Percentiles rank a stretch among this genome's conserved stretches.
Evolutionary conservation across 2,797 vertebrate genomes (phyloP).

Genomic region (Silurus aristotelis): DNA sequence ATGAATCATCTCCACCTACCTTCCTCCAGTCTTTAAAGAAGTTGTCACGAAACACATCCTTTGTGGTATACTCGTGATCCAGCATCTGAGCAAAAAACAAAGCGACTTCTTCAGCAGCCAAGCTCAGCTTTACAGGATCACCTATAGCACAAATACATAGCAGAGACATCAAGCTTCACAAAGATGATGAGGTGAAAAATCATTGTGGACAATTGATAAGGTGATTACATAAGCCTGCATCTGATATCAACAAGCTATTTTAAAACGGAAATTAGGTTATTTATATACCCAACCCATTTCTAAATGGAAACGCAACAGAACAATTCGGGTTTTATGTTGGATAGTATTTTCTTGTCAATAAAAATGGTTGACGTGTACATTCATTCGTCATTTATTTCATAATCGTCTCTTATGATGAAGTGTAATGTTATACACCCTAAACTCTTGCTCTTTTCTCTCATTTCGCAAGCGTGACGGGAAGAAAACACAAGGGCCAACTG

Average conservation of each 20-base stretch:
- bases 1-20: constrained; percentile 60
- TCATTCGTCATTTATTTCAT: neutral
- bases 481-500: too few relatives aligned
- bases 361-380: neutral
- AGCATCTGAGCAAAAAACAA: constrained; percentile 81
- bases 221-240: neutral
- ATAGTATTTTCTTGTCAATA: neutral
- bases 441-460: too few relatives aligned
- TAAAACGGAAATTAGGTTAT: neutral
- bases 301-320: neutral
- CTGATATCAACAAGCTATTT: neutral
- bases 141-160: constrained; percentile 34
- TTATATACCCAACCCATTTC: neutral
- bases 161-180: neutral
- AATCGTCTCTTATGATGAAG: neutral
- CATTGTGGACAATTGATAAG: neutral
- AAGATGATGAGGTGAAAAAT: neutral
- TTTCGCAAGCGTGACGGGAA: too few relatives aligned
- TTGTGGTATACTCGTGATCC: constrained; percentile 83
- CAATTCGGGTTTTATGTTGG: neutral
- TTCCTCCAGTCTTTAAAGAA: constrained; percentile 81
- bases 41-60: constrained; percentile 76
- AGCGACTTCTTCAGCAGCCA: constrained; percentile 74
- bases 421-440: neutral
- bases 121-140: constrained; percentile 71